Conservation (phyloP, 2,113 vertebrate genomes). For the Forbesichthys agassizii region DNA sequence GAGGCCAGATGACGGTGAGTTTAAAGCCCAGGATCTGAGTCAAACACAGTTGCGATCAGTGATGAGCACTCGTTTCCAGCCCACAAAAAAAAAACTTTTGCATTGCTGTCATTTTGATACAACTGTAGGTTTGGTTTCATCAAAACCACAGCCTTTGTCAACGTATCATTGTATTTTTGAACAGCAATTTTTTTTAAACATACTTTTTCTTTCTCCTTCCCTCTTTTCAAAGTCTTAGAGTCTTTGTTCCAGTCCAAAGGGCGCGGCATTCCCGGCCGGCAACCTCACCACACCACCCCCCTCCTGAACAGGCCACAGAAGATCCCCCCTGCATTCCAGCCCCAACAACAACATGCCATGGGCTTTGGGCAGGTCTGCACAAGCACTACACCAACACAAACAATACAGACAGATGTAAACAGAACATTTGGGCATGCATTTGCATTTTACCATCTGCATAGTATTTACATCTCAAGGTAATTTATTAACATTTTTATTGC, state of each 20-base stretch:
- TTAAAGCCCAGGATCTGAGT: conserved; percentile 50
- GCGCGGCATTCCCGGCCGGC: conserved; percentile 80
- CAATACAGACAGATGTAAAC: neutral
- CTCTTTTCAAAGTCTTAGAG: conserved; percentile 69
- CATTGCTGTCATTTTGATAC: conserved; percentile 8
- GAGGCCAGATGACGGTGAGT: conserved; percentile 34
- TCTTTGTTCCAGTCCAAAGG: conserved; percentile 84
- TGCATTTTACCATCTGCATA: neutral
- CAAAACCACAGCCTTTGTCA: neutral
- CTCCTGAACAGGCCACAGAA: conserved; percentile 89
- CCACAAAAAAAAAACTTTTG: conserved; percentile 29
- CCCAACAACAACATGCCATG: conserved; percentile 80
- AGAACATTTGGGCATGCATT: neutral
- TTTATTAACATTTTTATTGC: too few relatives aligned
- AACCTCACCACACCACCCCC: conserved; percentile 78
- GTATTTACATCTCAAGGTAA: neutral
- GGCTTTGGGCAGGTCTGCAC: conserved; percentile 89
- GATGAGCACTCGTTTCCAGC: conserved; percentile 35
- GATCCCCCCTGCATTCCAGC: conserved; percentile 87
- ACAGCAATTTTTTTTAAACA: too few relatives aligned
- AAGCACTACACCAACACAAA: neutral
- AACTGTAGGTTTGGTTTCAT: conserved; percentile 20
- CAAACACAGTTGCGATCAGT: conserved; percentile 41
- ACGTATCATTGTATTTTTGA: too few relatives aligned
- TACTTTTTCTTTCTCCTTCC: neutral